phyloP scores from a whole-genome alignment of 1,140 invertebrate genomes.

The Drosophila arawakana region DNA sequence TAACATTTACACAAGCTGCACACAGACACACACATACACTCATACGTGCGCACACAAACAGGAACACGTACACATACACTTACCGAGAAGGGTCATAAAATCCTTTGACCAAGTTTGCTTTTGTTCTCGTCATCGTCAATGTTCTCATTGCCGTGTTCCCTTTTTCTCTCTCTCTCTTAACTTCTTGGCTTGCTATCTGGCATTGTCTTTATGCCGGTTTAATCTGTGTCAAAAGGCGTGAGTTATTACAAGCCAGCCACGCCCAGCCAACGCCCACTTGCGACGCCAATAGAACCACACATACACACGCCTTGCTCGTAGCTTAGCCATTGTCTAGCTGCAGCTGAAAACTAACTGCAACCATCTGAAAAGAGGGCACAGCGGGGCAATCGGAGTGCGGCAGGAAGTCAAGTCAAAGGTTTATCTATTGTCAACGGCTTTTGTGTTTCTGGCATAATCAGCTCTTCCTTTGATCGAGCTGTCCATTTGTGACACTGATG shows the following conservation, averaged over 20 bases:
- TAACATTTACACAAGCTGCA: conserved; percentile 53
- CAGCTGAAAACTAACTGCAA: conserved; percentile 20
- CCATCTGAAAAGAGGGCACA: background rate
- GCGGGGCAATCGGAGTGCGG: background rate
- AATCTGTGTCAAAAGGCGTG: conserved; percentile 83
- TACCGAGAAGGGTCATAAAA: conserved; percentile 54
- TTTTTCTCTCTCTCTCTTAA: conserved; percentile 9
- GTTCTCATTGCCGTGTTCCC: conserved; percentile 25
- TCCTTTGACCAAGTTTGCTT: conserved; percentile 59
- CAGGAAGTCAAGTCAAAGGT: conserved; percentile 65
- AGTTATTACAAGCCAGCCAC: conserved; percentile 78
- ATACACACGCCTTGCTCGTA: conserved; percentile 34
- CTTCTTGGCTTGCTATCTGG: conserved; percentile 22
- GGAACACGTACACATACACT: conserved; percentile 6
- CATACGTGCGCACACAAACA: conserved; percentile 3
- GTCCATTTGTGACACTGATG: conserved; percentile 41
- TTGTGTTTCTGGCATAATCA: conserved; percentile 70
- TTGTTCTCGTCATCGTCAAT: conserved; percentile 53
- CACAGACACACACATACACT: conserved; percentile 23
- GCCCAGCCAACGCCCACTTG: conserved; percentile 46
- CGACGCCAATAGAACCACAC: conserved; percentile 25
- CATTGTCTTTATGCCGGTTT: conserved; percentile 72
- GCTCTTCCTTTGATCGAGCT: conserved; percentile 61
- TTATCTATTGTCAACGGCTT: conserved; percentile 79
- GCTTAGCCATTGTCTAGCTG: conserved; percentile 49